A percentile compares a stretch with the other conserved stretches of the same genome.
These are phyloP conservation scores for Orientallactaga bullata DNA, from an alignment of 2,113 vertebrate species.

Conservation along the genomic window DNA sequence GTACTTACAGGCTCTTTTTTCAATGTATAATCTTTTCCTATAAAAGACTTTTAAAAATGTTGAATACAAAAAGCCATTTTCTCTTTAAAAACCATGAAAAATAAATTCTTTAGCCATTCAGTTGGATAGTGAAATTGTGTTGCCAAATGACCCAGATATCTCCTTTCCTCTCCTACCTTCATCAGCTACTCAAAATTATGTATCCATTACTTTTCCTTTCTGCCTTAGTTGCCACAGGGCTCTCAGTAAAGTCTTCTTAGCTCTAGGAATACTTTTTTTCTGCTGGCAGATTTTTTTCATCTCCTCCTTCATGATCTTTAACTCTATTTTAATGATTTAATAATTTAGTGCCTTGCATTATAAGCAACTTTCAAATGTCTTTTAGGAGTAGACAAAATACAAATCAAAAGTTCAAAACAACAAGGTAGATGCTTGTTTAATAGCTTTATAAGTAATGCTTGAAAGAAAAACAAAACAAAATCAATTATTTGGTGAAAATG, in stretches of 20 bases:
- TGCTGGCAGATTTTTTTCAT: conserved; percentile 7
- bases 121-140: background rate
- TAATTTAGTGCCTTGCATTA: background rate
- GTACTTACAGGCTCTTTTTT: background rate
- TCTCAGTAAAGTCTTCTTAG: background rate
- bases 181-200: conserved; percentile 8
- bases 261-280: background rate
- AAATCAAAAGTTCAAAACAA: conserved; percentile 32
- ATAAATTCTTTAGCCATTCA: conserved; percentile 21
- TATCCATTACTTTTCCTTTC: background rate
- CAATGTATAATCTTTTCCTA: background rate
- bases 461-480: background rate
- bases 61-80: background rate
- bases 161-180: background rate
- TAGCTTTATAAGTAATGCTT: background rate
- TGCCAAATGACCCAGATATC: background rate
- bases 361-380: background rate
- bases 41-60: background rate
- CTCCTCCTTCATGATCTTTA: background rate
- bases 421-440: conserved; percentile 8
- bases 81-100: background rate
- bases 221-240: background rate
- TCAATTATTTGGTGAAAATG: background rate
- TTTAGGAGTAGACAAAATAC: background rate
- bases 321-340: conserved; percentile 38